These are phyloP conservation scores for Drosophila persimilis DNA, from an alignment of 1,140 invertebrate species.

Conservation along the genomic window DNA sequence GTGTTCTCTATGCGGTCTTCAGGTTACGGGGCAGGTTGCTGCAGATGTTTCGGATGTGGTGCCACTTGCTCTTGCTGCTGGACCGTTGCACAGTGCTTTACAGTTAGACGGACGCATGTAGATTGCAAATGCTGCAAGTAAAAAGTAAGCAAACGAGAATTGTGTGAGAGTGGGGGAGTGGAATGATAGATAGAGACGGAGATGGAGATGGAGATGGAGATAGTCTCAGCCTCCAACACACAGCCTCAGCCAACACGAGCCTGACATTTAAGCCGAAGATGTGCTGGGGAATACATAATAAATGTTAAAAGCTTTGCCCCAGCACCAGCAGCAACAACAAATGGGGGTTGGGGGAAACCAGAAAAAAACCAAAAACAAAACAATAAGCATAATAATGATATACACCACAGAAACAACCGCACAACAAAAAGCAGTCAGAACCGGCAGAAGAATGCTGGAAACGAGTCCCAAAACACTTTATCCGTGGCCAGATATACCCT, in stretches of 20 bases:
- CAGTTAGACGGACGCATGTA: constrained; percentile 69
- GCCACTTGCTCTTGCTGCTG: constrained; percentile 51
- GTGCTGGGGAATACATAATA: constrained; percentile 41
- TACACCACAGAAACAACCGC: constrained; percentile 17
- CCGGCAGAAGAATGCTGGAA: constrained; percentile 3
- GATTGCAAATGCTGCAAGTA: constrained; percentile 54
- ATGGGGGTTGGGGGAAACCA: neutral
- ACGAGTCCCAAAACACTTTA: neutral
- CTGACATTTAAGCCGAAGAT: constrained; percentile 71
- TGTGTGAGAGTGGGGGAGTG: neutral
- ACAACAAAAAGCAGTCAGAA: constrained; percentile 33
- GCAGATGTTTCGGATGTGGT: constrained; percentile 25
- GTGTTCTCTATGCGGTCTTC: constrained; percentile 41
- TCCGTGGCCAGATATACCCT: too few relatives aligned
- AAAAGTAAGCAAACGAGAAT: constrained; percentile 27
- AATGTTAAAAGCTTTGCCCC: constrained; percentile 65
- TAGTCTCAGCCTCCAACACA: neutral
- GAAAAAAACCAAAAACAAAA: constrained; percentile 8
- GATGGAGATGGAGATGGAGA: too few relatives aligned
- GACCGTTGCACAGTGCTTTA: constrained; percentile 68
- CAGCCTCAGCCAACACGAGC: constrained; percentile 49
- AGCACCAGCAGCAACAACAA: constrained; percentile 15
- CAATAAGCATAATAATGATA: constrained; percentile 47
- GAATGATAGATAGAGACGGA: too few relatives aligned
- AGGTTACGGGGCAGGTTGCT: constrained; percentile 33